Base-by-base conservation (phyloP, 1,140 invertebrate species). In the Calosoma granatense region DNA sequence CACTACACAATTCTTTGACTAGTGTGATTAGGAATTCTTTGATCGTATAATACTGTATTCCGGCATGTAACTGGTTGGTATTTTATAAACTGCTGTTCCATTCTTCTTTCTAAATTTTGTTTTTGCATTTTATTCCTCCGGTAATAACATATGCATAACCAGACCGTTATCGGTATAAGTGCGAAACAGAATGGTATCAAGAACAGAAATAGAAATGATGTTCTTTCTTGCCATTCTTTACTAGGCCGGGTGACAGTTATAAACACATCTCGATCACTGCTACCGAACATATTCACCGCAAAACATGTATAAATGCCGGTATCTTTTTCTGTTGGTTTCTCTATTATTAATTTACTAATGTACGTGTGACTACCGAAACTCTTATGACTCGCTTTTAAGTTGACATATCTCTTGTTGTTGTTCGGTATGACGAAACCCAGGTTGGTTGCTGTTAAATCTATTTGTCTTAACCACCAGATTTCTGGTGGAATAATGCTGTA, bases 401-500 rank as follows among this genome's bases (percentile, higher is more conserved):
- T 11, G 52, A 57, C 11, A 53, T 60, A 12, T 43, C 23, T 57
- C 1, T 52, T 39, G 11, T 54, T 56, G 47, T 64, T 65, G 14
- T 64, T 60, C 30, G 51, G 60, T 62, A 22, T 68, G 66, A 56
- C 59, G 68, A 12, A 61, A 60, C 19, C 60, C 56, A 22, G 61
- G 55, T 23, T 63, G 64, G 43, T 61, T 57, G 19, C 66, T 56
- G 15, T 67, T 64, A 54, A 64, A 67, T 39, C 59, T 64, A 21
- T 65, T 52, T 62, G 61, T 58, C 67, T 69, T 53, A 69, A 68
- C 68, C 68, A 70, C 15, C 63, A 60, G 19, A 70, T 65, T 20
- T 56, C 62, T 0, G 65, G 65, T 9, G 63, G 63, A 20, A 59
- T 59, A 17, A 52, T 51, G 51, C 66, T 66, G 20, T 58, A 63